These are phyloP conservation scores for Leucophora obtusa DNA, from an alignment of 2,888 invertebrate species.

Conservation along the genomic window DNA sequence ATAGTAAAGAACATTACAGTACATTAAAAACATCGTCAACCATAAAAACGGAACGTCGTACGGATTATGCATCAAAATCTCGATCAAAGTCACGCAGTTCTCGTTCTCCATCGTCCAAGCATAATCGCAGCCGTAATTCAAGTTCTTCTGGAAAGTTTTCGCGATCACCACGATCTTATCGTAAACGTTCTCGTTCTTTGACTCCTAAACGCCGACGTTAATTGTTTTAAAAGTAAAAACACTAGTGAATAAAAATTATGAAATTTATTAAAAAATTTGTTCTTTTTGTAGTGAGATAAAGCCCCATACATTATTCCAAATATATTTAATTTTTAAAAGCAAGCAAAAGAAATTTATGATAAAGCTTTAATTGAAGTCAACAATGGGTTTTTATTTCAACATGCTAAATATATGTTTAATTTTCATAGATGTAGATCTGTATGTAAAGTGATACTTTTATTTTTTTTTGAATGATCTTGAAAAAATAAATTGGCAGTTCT, in stretches of 20 bases:
- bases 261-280: slow-evolving; percentile 15
- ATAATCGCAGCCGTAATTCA: slow-evolving; percentile 53
- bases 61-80: slow-evolving; percentile 41
- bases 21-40: slow-evolving; percentile 19
- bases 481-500: too few species aligned
- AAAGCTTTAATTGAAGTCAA: slow-evolving; percentile 12
- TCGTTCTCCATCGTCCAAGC: slow-evolving; percentile 66
- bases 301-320: slow-evolving; percentile 13
- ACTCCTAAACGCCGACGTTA: slow-evolving; percentile 62
- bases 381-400: too few species aligned
- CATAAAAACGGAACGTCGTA: slow-evolving; percentile 3
- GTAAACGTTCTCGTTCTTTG: slow-evolving; percentile 59
- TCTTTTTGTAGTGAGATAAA: slow-evolving; percentile 28
- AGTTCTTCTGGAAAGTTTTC: slow-evolving; percentile 50
- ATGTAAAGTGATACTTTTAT: too few species aligned
- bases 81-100: slow-evolving; percentile 54
- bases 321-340: slow-evolving; percentile 4
- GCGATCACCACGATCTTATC: slow-evolving; percentile 56
- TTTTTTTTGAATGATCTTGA: too few species aligned
- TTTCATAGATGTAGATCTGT: too few species aligned
- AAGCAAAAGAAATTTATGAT: slow-evolving; percentile 11
- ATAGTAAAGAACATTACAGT: slow-evolving; percentile 43
- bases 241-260: slow-evolving; percentile 4
- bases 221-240: not conserved
- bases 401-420: too few species aligned